These are phyloP conservation scores for Aptenodytes forsteri DNA, from an alignment of 2,113 vertebrate genomes.

Conservation along the genomic window DNA sequence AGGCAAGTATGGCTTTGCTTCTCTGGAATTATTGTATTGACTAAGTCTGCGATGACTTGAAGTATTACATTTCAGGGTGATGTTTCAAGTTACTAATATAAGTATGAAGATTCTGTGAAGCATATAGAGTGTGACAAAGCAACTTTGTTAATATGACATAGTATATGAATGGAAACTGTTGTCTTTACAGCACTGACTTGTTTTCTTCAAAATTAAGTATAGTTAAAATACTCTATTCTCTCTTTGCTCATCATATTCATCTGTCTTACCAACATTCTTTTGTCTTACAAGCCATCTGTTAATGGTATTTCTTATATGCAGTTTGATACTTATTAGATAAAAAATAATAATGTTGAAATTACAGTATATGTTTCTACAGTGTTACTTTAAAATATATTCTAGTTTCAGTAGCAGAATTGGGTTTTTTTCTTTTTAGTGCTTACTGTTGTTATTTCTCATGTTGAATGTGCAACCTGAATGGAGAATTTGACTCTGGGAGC, in stretches of 20 bases:
- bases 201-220: no score
- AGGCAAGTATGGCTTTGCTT: not conserved
- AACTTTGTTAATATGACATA: no score
- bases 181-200: no score
- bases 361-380: not conserved
- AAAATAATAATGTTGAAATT: not conserved
- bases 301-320: not conserved
- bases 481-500: not conserved
- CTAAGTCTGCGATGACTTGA: not conserved
- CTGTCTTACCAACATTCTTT: not conserved
- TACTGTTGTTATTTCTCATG: not conserved
- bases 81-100: not conserved
- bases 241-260: not conserved
- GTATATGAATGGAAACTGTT: no score
- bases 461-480: not conserved
- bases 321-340: not conserved
- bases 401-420: not conserved
- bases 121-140: no score
- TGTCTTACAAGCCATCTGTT: not conserved
- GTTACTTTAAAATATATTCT: not conserved
- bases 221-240: not conserved
- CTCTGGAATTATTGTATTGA: not conserved
- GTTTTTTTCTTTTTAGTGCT: not conserved
- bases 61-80: not conserved
- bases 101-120: not conserved